Conservation (phyloP, 2,113 vertebrate species). For the Neomonachus schauinslandi region DNA sequence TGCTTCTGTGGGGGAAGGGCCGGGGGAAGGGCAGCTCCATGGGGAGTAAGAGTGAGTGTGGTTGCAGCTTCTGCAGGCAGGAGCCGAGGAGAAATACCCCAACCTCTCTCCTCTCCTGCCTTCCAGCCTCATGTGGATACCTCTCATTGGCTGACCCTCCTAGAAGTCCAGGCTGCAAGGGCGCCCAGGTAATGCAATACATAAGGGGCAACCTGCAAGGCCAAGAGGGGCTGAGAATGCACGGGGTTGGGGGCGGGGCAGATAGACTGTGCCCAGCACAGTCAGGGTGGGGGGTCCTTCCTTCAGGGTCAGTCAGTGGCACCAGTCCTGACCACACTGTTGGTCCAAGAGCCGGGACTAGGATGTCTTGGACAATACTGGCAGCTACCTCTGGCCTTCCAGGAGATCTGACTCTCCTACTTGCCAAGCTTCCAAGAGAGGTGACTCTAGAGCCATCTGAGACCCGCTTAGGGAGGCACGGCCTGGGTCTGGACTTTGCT, state of each 20-base stretch:
- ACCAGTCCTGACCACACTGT: not conserved
- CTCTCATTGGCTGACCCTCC: no score
- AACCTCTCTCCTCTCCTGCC: not conserved
- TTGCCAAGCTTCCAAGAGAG: not conserved
- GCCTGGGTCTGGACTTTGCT: not conserved
- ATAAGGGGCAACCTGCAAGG: not conserved
- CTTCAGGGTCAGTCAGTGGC: not conserved
- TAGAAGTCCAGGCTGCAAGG: accelerated
- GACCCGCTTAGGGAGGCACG: not conserved
- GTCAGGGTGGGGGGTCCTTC: accelerated
- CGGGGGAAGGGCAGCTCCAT: accelerated
- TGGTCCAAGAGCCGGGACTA: not conserved
- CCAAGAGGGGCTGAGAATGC: not conserved
- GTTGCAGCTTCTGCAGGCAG: not conserved
- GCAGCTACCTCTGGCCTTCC: not conserved
- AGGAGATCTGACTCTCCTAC: not conserved
- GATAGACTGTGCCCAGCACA: accelerated
- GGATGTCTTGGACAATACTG: accelerated
- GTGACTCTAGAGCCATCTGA: not conserved
- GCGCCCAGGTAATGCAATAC: not conserved
- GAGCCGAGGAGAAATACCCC: not conserved
- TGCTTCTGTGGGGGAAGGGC: accelerated
- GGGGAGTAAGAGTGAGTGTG: no score
- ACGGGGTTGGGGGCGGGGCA: accelerated
- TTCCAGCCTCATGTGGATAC: accelerated